phyloP scores from a whole-genome alignment of 2,113 vertebrate species.

The Sinocyclocheilus anophthalmus region DNA sequence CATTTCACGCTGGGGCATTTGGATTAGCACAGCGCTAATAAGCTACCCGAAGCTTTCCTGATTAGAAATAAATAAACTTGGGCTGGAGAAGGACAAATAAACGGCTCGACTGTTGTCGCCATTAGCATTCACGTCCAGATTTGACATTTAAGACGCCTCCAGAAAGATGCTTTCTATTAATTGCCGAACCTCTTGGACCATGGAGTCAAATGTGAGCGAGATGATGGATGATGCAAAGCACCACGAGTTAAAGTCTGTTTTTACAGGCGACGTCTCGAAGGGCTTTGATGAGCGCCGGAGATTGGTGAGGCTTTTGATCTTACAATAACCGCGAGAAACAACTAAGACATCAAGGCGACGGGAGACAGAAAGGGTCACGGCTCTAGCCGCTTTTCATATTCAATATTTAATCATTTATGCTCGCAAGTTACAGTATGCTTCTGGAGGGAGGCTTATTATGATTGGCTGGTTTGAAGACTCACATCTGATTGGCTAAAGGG shows the following conservation, averaged over 20 bases:
- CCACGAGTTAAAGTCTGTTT: not conserved
- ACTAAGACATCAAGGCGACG: slow-evolving; percentile 10
- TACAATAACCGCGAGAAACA: not conserved
- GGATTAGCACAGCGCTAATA: slow-evolving; percentile 58
- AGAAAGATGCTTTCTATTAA: slow-evolving; percentile 42
- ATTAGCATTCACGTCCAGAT: slow-evolving; percentile 33
- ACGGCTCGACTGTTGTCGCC: not conserved
- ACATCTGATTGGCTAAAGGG: not conserved
- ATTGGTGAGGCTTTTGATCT: slow-evolving; percentile 26
- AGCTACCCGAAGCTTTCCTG: slow-evolving; percentile 41
- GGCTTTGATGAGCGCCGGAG: slow-evolving; percentile 10
- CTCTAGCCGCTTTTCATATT: not conserved
- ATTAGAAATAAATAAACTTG: slow-evolving; percentile 5
- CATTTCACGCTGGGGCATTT: slow-evolving; percentile 50
- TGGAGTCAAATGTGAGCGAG: slow-evolving; percentile 20
- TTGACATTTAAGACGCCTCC: slow-evolving; percentile 45
- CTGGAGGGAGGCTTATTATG: not conserved
- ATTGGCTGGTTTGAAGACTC: not conserved
- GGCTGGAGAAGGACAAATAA: not conserved
- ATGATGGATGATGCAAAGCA: slow-evolving; percentile 30
- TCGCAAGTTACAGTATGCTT: not conserved
- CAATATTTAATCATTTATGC: slow-evolving; percentile 11
- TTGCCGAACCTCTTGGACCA: slow-evolving; percentile 35
- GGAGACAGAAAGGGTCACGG: not conserved
- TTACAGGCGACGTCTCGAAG: not conserved